These are phyloP conservation scores for Etheostoma cragini DNA, from an alignment of 2,113 vertebrate species.

Conservation along the genomic window DNA sequence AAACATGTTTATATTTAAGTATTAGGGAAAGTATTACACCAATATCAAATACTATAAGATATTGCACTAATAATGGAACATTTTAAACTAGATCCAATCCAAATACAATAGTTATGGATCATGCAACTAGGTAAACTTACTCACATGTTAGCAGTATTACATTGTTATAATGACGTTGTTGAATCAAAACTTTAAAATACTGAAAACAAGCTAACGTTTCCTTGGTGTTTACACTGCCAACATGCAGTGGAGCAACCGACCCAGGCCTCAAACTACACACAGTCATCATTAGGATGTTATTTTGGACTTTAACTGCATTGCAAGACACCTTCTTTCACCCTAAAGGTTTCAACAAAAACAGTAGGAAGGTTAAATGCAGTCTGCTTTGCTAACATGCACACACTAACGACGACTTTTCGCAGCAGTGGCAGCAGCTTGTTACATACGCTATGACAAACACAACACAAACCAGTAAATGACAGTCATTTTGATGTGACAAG, in stretches of 20 bases:
- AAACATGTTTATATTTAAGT: neutral
- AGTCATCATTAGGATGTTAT: slow-evolving; percentile 45
- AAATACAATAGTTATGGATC: neutral
- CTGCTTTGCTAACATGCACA: neutral
- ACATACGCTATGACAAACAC: neutral
- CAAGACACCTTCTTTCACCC: slow-evolving; percentile 55
- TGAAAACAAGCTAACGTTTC: neutral
- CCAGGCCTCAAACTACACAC: slow-evolving; percentile 31
- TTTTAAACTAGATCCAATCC: neutral
- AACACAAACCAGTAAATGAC: too few relatives aligned
- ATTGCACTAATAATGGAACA: neutral
- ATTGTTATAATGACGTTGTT: neutral
- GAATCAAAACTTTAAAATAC: neutral
- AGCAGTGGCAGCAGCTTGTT: slow-evolving; percentile 29
- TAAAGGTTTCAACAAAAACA: neutral
- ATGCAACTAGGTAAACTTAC: neutral
- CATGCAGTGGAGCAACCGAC: slow-evolving; percentile 25
- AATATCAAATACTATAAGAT: neutral
- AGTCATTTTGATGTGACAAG: too few relatives aligned
- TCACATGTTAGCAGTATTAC: neutral
- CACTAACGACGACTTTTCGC: slow-evolving; percentile 29
- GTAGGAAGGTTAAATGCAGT: neutral
- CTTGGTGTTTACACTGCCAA: neutral
- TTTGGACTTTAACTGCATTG: slow-evolving; percentile 62
- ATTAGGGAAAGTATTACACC: neutral